Evolutionary conservation across 2,113 vertebrate species (phyloP), one percentile per base, ranked within the genome.

Genomic region (Leptobrachium ailaonicum): DNA sequence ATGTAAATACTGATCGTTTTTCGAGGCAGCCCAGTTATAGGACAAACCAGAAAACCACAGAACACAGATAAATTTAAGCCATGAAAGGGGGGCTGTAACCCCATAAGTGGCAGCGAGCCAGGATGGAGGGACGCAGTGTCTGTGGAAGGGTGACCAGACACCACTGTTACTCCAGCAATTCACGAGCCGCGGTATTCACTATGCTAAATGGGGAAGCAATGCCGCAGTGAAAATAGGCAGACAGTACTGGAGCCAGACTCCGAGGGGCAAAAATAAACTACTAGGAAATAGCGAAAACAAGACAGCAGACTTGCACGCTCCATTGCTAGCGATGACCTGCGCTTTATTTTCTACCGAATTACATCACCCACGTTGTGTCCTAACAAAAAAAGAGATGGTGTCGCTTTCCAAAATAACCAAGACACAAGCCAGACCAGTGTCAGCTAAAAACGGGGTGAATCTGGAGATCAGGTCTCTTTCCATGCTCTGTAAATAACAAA

Each of bases 241-340:
- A 71, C 67, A 41, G 58, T 41, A 56, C 44, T 63, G 70, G 70
- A 79, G 45, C 45, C 70, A 12, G n/a, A 20, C 45, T 66, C 67
- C 71, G 41, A 45, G 7, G 10, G 71, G 60, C 71, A 80, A 66
- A 80, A 80, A 73, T 80, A 80, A 43, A 50, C 66, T 42, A 54
- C 62, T 44, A 54, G 9, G 60, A 73, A 73, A 73, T 41, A 5
- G 41, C 66, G 70, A 73, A 64, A 66, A 73, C 78, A 73, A 66
- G 70, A 66, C n/a, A 43, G 60, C 77, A 79, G 77, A 70, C 43
- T 73, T 73, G 70, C 60, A 79, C 60, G 20, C 77, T 79, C 70
- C 77, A 53, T 58, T 32, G 20, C 20, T 32, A 32, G 20, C 20
- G 20, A 32, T 32, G 74, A 47, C 54, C 50, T 56, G 47, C 9